Conservation (phyloP, 2,113 vertebrate species). For the Grus americana region DNA sequence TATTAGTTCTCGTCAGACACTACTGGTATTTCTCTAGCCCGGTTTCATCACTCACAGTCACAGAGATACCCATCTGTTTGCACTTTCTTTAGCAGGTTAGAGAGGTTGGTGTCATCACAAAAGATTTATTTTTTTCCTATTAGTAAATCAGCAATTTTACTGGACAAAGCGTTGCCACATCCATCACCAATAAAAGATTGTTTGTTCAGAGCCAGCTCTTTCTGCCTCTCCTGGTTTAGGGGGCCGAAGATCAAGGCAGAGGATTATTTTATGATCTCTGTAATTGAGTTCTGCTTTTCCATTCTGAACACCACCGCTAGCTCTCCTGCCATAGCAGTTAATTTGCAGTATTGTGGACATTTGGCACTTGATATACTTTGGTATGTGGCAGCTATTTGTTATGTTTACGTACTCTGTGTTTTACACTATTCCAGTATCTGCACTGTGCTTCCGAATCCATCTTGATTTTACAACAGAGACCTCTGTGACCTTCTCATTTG, state of each 20-base stretch:
- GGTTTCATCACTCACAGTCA: slow-evolving; percentile 43
- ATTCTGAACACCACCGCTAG: background rate
- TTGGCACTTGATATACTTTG: background rate
- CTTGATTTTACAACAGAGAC: slow-evolving; percentile 48
- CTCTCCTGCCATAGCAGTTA: slow-evolving; percentile 29
- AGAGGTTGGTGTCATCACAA: slow-evolving; percentile 34
- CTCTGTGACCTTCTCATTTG: slow-evolving; percentile 33
- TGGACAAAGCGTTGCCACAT: slow-evolving; percentile 39
- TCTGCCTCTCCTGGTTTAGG: slow-evolving; percentile 19
- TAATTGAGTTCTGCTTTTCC: slow-evolving; percentile 19
- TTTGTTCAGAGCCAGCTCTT: background rate
- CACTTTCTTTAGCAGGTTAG: slow-evolving; percentile 27
- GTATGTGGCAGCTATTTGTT: slow-evolving; percentile 1
- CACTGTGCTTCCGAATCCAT: background rate
- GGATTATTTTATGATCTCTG: slow-evolving; percentile 45
- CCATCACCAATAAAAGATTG: background rate
- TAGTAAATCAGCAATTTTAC: slow-evolving; percentile 59
- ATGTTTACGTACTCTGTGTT: background rate
- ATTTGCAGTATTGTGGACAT: slow-evolving; percentile 26
- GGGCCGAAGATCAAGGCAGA: slow-evolving; percentile 13
- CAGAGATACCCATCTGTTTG: slow-evolving; percentile 51
- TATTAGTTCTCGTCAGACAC: background rate
- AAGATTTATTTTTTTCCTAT: slow-evolving; percentile 51
- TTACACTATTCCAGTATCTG: background rate
- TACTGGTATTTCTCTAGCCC: background rate